Conservation (phyloP, 2,888 invertebrate genomes). For the Campoletis raptor region DNA sequence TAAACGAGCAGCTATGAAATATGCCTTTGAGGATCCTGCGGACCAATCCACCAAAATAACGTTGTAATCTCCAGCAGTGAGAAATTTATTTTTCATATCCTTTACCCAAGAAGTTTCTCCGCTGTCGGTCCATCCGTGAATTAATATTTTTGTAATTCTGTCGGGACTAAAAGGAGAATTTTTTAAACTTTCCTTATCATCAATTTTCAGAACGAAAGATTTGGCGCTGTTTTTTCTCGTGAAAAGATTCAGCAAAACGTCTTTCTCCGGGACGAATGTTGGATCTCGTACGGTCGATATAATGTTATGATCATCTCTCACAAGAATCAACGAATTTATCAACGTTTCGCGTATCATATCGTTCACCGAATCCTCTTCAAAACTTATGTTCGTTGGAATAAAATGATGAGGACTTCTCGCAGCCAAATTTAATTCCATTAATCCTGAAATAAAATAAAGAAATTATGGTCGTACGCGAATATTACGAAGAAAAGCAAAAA, state of each 20-base stretch:
- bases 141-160: conserved; percentile 82
- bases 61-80: conserved; percentile 84
- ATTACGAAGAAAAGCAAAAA: not conserved
- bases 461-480: too few relatives aligned
- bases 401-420: conserved; percentile 37
- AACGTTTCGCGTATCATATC: conserved; percentile 53
- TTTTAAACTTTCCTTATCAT: conserved; percentile 70
- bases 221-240: conserved; percentile 74
- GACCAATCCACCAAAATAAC: conserved; percentile 86
- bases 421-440: conserved; percentile 19
- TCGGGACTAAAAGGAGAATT: conserved; percentile 72
- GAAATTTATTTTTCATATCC: conserved; percentile 83
- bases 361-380: conserved; percentile 36
- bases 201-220: conserved; percentile 67
- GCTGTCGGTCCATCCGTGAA: conserved; percentile 85
- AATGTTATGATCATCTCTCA: conserved; percentile 61
- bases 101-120: conserved; percentile 78
- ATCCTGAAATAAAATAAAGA: conserved; percentile 34
- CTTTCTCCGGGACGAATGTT: conserved; percentile 68
- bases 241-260: conserved; percentile 76
- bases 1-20: conserved; percentile 74
- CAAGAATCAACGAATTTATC: conserved; percentile 50
- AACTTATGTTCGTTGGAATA: conserved; percentile 35
- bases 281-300: conserved; percentile 62
- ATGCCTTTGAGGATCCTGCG: conserved; percentile 76